Percentiles rank a stretch among this genome's conserved stretches.
Conservation (phyloP, 2,888 invertebrate genomes). For the Cryptocheilus praepositus region DNA sequence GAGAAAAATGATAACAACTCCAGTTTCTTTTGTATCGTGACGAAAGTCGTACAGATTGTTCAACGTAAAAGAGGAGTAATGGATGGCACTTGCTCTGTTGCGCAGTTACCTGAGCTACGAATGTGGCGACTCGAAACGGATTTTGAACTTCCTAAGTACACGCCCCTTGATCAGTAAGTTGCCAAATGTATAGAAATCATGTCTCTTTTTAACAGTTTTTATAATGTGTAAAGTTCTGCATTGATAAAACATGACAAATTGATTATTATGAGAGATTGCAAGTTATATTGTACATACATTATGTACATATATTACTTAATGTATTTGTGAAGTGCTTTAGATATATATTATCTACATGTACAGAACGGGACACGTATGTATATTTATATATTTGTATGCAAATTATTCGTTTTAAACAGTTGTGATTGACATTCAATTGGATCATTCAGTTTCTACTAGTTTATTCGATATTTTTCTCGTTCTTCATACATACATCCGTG, state of each 20-base stretch:
- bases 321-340: too few species aligned
- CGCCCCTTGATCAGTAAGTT: not conserved
- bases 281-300: too few species aligned
- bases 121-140: constrained; percentile 33
- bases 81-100: constrained; percentile 23
- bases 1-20: constrained; percentile 22
- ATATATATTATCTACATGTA: not conserved
- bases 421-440: not conserved
- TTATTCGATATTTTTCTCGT: not conserved
- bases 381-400: not conserved
- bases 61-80: constrained; percentile 37
- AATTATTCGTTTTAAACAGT: not conserved
- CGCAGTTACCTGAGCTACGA: constrained; percentile 46
- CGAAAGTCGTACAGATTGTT: constrained; percentile 38
- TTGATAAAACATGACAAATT: too few species aligned
- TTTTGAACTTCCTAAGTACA: constrained; percentile 39
- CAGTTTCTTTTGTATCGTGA: constrained; percentile 29
- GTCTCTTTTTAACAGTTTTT: not conserved
- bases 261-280: too few species aligned
- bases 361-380: too few species aligned
- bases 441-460: not conserved
- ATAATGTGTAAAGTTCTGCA: too few species aligned
- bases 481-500: constrained; percentile 37
- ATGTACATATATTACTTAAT: too few species aligned
- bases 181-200: not conserved